Evolutionary conservation across 2,113 vertebrate species (phyloP), one percentile per base, ranked within the genome.

Genomic region (Macrotis lagotis): DNA sequence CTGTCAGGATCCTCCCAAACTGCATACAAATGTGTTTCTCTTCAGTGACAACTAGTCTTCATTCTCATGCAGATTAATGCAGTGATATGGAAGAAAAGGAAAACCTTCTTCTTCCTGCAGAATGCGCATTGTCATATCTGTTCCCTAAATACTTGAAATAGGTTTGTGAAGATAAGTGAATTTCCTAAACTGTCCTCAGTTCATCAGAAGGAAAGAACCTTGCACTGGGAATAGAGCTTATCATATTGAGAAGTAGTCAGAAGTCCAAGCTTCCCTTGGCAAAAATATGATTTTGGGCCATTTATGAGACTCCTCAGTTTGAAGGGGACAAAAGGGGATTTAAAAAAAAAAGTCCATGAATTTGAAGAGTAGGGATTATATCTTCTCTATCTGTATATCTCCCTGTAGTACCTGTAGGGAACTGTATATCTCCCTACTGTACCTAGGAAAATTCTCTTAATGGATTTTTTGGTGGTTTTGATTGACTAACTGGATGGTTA

Each of bases 231-330:
- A 24, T 19, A 52, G 59, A 26, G 10, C 47, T n/a, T 53, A 88
- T 88, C 48, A 66, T 44, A 16, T 50, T 94, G 91, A 96, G 53
- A 90, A 55, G 52, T n/a, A 83, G 94, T 53, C 31, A 93, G 66
- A 92, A 83, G 50, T 24, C 26, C 66, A 83, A 24, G 19, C 93
- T 91, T 44, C 31, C 92, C 47, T 93, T 92, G 59, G 49, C 48
- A 92, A 37, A 90, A 91, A 25, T 50, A 47, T 51, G 26, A 0
- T 91, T 92, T 53, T 83, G 51, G 25, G 47, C 74, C 83, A 44
- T 83, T 55, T 91, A 51, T 55, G 88, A 95, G 90, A 88, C 2
- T 83, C 91, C 31, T 90, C 19, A 83, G 37, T 44, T 83, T 83
- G n/a, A n/a, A n/a, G n/a, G 52, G 25, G 37, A 16, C 7, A 74